A percentile compares a stretch with the other conserved stretches of the same genome.
These are phyloP conservation scores for Epinotia bilunana DNA, from an alignment of 2,888 invertebrate species.

Conservation along the genomic window DNA sequence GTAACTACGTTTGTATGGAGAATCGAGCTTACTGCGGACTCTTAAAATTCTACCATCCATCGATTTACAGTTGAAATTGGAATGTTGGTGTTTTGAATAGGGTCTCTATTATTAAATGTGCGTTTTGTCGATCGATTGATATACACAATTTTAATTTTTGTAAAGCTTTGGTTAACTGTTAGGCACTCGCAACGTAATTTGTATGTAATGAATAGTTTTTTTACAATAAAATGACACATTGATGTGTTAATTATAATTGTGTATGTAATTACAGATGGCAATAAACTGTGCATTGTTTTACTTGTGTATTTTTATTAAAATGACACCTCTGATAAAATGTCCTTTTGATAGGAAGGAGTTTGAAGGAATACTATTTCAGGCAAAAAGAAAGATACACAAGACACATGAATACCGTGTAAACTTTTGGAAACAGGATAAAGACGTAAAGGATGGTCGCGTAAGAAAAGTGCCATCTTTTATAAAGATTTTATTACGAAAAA, in stretches of 20 bases:
- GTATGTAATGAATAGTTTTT: constrained; percentile 37
- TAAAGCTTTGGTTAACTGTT: constrained; percentile 50
- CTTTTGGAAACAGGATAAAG: background rate
- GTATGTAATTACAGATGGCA: constrained; percentile 80
- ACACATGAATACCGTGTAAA: no score
- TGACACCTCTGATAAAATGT: background rate
- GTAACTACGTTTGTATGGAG: no score
- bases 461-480: constrained; percentile 3
- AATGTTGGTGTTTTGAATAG: background rate
- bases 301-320: constrained; percentile 38
- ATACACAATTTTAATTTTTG: constrained; percentile 80
- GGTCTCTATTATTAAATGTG: constrained; percentile 2
- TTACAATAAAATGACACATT: constrained; percentile 56
- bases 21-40: no score
- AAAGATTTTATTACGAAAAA: constrained; percentile 43
- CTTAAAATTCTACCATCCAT: background rate
- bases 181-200: constrained; percentile 26
- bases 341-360: background rate
- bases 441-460: background rate
- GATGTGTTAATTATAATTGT: constrained; percentile 78
- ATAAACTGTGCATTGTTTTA: constrained; percentile 78
- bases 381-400: no score
- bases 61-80: background rate
- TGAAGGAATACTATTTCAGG: background rate
- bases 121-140: constrained; percentile 67